Percentiles rank a stretch among this genome's conserved stretches.
Evolutionary conservation across 2,113 vertebrate genomes (phyloP).

Genomic region (Labeo catla): DNA sequence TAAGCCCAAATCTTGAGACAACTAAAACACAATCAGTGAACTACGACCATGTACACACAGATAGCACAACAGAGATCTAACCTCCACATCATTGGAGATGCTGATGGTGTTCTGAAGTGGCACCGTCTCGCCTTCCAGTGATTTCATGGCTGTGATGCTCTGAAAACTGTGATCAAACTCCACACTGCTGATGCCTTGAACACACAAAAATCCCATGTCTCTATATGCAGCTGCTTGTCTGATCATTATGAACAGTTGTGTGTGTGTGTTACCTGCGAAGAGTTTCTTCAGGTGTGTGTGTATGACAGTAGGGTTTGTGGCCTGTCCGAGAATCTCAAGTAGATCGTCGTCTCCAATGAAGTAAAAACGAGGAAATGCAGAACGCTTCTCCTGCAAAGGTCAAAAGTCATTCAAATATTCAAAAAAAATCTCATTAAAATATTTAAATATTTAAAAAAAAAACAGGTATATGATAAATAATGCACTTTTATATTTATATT

Average conservation of each 20-base stretch:
- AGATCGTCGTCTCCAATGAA: conserved; percentile 98
- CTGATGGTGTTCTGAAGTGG: conserved; percentile 85
- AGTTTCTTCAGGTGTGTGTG: conserved; percentile 97
- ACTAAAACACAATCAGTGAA: not conserved
- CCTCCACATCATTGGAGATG: conserved; percentile 92
- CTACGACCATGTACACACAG: not conserved
- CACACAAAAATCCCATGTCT: conserved; percentile 24
- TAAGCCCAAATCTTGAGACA: too few species aligned
- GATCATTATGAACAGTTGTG: not conserved
- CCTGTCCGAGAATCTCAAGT: conserved; percentile 95
- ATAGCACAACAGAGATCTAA: conserved; percentile 62
- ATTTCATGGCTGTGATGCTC: conserved; percentile 91
- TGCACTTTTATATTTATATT: not conserved
- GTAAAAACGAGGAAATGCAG: conserved; percentile 96
- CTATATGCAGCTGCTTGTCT: not conserved
- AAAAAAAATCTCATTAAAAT: not conserved
- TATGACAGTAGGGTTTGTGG: conserved; percentile 90
- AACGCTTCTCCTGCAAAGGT: conserved; percentile 88
- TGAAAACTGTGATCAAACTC: conserved; percentile 88
- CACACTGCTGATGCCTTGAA: conserved; percentile 91
- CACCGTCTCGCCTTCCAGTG: conserved; percentile 92
- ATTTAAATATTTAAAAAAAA: too few species aligned
- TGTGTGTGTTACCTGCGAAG: conserved; percentile 84
- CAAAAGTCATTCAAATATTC: not conserved
- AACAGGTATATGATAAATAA: not conserved